Percentiles rank a stretch among this genome's conserved stretches.
These are phyloP conservation scores for Cacatua alba DNA, from an alignment of 2,113 vertebrate genomes.

Conservation along the genomic window DNA sequence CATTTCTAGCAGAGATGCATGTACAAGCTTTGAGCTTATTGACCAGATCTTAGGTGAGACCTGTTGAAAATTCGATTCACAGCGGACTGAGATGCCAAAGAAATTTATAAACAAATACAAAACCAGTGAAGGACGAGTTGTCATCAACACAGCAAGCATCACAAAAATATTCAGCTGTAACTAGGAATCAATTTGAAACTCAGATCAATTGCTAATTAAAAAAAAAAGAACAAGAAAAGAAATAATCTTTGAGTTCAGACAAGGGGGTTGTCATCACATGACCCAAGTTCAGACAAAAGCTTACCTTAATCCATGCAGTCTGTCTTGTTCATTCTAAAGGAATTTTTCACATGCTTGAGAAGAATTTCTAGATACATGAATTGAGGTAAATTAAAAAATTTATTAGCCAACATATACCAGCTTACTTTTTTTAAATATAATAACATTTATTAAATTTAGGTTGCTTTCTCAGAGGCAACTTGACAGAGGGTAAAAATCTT, in stretches of 20 bases:
- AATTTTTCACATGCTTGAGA: background rate
- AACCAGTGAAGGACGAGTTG: background rate
- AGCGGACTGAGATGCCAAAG: background rate
- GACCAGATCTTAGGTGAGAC: background rate
- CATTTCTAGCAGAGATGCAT: background rate
- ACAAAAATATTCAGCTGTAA: background rate
- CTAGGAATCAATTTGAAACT: background rate
- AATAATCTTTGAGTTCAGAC: background rate
- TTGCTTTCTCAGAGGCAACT: background rate
- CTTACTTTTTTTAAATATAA: background rate
- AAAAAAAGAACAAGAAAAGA: background rate
- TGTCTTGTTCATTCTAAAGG: background rate
- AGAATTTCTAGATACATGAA: background rate
- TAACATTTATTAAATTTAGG: background rate
- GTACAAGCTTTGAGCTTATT: background rate
- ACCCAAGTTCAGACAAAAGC: background rate
- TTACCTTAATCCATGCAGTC: background rate
- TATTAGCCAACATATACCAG: background rate
- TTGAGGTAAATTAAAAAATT: background rate
- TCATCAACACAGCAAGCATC: background rate
- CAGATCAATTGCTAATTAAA: background rate
- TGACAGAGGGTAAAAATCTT: background rate
- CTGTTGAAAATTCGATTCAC: background rate
- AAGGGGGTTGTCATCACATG: background rate
- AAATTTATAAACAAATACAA: background rate